A percentile compares a stretch with the other conserved stretches of the same genome.
Conservation (phyloP, 2,113 vertebrate genomes). For the Apodemus speciosus region DNA sequence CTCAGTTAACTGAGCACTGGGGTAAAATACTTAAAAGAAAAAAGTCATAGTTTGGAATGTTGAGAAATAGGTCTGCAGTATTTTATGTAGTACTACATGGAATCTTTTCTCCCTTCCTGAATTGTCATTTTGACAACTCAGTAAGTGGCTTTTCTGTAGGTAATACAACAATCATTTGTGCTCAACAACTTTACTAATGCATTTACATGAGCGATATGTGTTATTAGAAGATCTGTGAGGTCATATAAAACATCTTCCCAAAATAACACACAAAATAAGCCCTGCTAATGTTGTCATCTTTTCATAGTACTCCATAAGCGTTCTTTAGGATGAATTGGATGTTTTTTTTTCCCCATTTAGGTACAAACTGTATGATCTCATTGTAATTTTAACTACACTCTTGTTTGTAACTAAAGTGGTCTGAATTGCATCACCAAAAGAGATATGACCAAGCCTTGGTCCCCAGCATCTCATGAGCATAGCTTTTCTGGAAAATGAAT, state of each 20-base stretch:
- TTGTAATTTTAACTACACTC: constrained; percentile 8
- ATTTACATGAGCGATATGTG: not conserved
- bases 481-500: not conserved
- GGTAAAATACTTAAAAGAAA: not conserved
- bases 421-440: not conserved
- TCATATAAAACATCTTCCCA: not conserved
- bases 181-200: not conserved
- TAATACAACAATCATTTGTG: not conserved
- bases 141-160: not conserved
- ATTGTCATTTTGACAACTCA: not conserved
- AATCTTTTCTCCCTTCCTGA: not conserved
- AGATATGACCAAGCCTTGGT: not conserved
- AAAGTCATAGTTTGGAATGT: not conserved
- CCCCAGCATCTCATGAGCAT: not conserved
- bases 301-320: not conserved
- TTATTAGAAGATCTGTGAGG: not conserved
- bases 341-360: not conserved
- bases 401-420: not conserved
- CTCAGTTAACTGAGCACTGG: not conserved
- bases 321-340: not conserved
- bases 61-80: not conserved
- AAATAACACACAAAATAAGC: not conserved
- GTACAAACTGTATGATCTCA: not conserved
- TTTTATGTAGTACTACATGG: not conserved
- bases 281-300: not conserved